Conservation (phyloP, 2,797 vertebrate species). For the Todus mexicanus region DNA sequence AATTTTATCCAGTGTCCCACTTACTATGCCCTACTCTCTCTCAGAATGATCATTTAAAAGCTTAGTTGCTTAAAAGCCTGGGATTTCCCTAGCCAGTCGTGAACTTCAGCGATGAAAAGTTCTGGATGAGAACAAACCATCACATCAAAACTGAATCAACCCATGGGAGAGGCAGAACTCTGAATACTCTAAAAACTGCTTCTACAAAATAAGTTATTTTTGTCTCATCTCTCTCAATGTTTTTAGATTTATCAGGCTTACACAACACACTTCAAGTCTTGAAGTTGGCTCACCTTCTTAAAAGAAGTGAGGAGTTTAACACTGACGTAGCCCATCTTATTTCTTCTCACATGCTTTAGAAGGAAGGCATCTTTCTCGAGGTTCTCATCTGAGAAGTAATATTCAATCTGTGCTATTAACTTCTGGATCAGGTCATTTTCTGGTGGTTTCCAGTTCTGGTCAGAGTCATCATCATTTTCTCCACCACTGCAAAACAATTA, state of each 20-base stretch:
- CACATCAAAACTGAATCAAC: not conserved
- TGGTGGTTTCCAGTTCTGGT: conserved; percentile 89
- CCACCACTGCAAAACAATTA: conserved; percentile 80
- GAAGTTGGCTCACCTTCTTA: conserved; percentile 86
- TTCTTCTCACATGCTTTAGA: conserved; percentile 93
- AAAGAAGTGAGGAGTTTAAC: conserved; percentile 98
- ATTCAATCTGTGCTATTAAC: conserved; percentile 92
- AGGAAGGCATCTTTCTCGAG: conserved; percentile 97
- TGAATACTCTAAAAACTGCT: not conserved
- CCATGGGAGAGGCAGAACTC: not conserved
- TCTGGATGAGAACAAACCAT: not conserved
- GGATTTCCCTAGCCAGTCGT: not conserved
- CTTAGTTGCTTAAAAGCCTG: not conserved
- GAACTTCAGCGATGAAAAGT: not conserved
- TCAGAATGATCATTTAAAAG: not conserved
- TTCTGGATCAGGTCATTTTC: conserved; percentile 88
- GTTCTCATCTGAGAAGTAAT: conserved; percentile 97
- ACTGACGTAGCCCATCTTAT: conserved; percentile 96
- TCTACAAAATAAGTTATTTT: not conserved
- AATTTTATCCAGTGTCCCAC: not conserved
- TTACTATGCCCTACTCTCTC: not conserved
- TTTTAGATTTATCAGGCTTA: not conserved
- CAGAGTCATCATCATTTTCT: conserved; percentile 84
- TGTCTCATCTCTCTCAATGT: not conserved
- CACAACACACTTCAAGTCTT: not conserved